A percentile compares a stretch with the other conserved stretches of the same genome.
phyloP scores from a whole-genome alignment of 2,888 invertebrate species.

The Chrysodeixis includens region DNA sequence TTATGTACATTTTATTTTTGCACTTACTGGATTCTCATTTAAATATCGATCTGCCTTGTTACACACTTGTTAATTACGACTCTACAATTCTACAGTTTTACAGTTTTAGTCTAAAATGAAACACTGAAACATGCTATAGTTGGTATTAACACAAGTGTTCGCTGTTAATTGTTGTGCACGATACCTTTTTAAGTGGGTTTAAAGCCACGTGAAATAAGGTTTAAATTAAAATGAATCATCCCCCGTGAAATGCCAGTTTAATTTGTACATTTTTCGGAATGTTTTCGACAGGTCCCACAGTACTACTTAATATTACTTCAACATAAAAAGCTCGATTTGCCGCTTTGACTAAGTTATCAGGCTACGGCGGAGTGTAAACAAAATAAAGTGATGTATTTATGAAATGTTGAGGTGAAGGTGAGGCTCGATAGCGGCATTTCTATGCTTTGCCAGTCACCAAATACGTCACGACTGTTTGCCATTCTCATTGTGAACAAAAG shows the following conservation, averaged over 20 bases:
- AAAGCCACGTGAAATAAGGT: not conserved
- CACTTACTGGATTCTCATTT: constrained; percentile 16
- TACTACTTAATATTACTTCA: not conserved
- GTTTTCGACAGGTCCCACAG: not conserved
- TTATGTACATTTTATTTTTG: constrained; percentile 42
- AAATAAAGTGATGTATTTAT: constrained; percentile 30
- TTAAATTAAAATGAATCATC: not conserved
- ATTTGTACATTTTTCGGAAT: not conserved
- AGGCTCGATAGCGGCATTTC: constrained; percentile 51
- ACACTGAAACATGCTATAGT: not conserved
- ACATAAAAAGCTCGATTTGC: not conserved
- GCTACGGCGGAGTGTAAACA: constrained; percentile 13
- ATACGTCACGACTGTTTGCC: constrained; percentile 74
- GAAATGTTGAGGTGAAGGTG: constrained; percentile 44
- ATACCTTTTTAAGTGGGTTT: not conserved
- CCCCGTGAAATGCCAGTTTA: not conserved
- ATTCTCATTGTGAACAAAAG: constrained; percentile 80
- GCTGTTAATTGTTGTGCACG: not conserved
- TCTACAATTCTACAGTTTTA: too few relatives aligned
- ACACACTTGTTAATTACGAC: not conserved
- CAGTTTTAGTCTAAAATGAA: too few relatives aligned
- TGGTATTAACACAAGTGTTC: not conserved
- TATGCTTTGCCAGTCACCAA: constrained; percentile 54
- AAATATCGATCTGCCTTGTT: constrained; percentile 12
- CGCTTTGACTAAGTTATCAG: not conserved